A percentile compares a stretch with the other conserved stretches of the same genome.
phyloP scores from a whole-genome alignment of 2,888 invertebrate species.

The Apodemia mormo region DNA sequence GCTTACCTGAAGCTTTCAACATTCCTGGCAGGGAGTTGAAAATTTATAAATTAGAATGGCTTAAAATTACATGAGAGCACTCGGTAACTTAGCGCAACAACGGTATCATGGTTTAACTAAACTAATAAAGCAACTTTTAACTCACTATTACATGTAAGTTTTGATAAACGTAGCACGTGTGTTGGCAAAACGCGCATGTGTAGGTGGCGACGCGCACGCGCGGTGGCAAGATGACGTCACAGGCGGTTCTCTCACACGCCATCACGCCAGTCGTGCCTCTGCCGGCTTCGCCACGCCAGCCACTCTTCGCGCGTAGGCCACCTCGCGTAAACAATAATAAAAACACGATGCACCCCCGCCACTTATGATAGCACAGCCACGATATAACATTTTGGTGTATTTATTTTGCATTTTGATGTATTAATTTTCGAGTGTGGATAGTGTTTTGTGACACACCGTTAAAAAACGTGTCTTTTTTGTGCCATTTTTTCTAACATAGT shows the following conservation, averaged over 20 bases:
- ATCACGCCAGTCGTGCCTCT: constrained; percentile 44
- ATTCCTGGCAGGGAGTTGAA: constrained; percentile 19
- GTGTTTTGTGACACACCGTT: constrained; percentile 48
- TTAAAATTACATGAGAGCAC: constrained; percentile 16
- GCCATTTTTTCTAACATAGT: constrained; percentile 70
- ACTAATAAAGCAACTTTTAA: constrained; percentile 47
- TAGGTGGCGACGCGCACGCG: constrained; percentile 36
- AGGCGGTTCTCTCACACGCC: constrained; percentile 33
- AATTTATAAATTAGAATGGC: constrained; percentile 20
- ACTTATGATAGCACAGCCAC: constrained; percentile 58
- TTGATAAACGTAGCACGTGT: constrained; percentile 41
- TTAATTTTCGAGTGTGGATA: constrained; percentile 55
- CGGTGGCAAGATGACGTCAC: constrained; percentile 39
- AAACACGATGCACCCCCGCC: constrained; percentile 59
- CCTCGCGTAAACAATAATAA: constrained; percentile 65
- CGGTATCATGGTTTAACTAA: constrained; percentile 38
- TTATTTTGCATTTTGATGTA: constrained; percentile 71
- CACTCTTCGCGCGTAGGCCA: constrained; percentile 43
- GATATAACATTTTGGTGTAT: constrained; percentile 54
- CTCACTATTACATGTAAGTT: constrained; percentile 40
- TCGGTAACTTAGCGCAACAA: constrained; percentile 32
- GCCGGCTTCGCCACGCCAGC: constrained; percentile 43
- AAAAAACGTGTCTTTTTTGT: constrained; percentile 77
- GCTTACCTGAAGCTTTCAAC: not conserved
- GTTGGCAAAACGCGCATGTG: constrained; percentile 47